These are phyloP conservation scores for Heliothis subflexa DNA, from an alignment of 1,140 invertebrate genomes.

Conservation along the genomic window DNA sequence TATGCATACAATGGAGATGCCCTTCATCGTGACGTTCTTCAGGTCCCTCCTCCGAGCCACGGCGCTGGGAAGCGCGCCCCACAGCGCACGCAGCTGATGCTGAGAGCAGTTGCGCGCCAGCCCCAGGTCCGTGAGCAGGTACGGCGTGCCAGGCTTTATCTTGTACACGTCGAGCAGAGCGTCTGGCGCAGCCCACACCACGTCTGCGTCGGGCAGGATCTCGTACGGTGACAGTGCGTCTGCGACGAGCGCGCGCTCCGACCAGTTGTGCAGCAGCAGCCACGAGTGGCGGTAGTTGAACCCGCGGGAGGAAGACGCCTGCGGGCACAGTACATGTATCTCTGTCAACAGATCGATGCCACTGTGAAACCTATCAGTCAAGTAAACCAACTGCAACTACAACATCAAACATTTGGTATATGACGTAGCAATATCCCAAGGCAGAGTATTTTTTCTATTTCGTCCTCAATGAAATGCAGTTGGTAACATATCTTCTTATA, in stretches of 20 bases:
- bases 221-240: slow-evolving; percentile 42
- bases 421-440: too few species aligned
- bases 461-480: too few species aligned
- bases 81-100: slow-evolving; percentile 48
- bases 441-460: too few species aligned
- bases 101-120: slow-evolving; percentile 22
- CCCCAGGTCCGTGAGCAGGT: slow-evolving; percentile 28
- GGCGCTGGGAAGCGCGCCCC: slow-evolving; percentile 57
- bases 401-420: too few species aligned
- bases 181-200: slow-evolving; percentile 57
- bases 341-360: background rate
- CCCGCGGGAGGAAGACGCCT: slow-evolving; percentile 70
- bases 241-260: slow-evolving; percentile 55
- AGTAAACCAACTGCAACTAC: too few species aligned
- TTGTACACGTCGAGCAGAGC: slow-evolving; percentile 67
- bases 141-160: slow-evolving; percentile 57
- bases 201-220: slow-evolving; percentile 68
- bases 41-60: slow-evolving; percentile 66
- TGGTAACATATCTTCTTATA: too few species aligned
- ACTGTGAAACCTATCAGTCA: too few species aligned
- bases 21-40: slow-evolving; percentile 22
- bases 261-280: slow-evolving; percentile 63
- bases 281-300: slow-evolving; percentile 74
- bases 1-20: slow-evolving; percentile 17
- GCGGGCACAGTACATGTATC: background rate